Evolutionary conservation across 2,888 invertebrate species (phyloP).

Genomic region (Marronus borbonicus): DNA sequence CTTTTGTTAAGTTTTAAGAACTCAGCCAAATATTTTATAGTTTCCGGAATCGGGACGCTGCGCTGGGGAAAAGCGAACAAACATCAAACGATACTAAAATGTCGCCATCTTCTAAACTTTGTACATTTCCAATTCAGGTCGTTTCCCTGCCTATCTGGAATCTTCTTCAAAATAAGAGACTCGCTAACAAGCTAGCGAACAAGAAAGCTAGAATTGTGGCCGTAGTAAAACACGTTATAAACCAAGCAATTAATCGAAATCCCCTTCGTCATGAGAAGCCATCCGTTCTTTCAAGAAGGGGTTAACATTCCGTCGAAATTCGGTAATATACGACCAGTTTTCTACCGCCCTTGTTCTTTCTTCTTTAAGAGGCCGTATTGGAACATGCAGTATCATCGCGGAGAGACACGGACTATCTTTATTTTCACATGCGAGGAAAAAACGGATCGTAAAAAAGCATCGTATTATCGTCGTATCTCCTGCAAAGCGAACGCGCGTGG

Average conservation of each 20-base stretch:
- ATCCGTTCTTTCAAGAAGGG: not conserved
- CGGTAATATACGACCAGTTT: not conserved
- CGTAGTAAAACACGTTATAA: not conserved
- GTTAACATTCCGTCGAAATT: not conserved
- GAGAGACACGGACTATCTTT: slow-evolving; percentile 13
- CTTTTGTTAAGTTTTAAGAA: too few species aligned
- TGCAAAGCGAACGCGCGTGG: not conserved
- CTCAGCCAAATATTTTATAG: too few species aligned
- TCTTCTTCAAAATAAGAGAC: too few species aligned
- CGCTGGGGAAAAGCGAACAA: too few species aligned
- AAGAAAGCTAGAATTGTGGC: not conserved
- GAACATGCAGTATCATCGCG: not conserved
- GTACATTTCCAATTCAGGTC: too few species aligned
- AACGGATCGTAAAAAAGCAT: slow-evolving; percentile 10
- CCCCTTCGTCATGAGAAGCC: not conserved
- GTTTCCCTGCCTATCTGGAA: too few species aligned
- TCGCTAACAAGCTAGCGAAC: too few species aligned
- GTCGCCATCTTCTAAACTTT: too few species aligned
- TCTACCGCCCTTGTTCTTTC: not conserved
- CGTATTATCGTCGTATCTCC: slow-evolving; percentile 8
- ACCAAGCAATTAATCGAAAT: not conserved
- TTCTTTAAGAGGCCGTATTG: not conserved
- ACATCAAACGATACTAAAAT: too few species aligned
- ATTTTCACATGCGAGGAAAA: slow-evolving; percentile 13
- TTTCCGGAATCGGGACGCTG: too few species aligned